phyloP scores from a whole-genome alignment of 2,113 vertebrate genomes.

The Campylorhamphus procurvoides region DNA sequence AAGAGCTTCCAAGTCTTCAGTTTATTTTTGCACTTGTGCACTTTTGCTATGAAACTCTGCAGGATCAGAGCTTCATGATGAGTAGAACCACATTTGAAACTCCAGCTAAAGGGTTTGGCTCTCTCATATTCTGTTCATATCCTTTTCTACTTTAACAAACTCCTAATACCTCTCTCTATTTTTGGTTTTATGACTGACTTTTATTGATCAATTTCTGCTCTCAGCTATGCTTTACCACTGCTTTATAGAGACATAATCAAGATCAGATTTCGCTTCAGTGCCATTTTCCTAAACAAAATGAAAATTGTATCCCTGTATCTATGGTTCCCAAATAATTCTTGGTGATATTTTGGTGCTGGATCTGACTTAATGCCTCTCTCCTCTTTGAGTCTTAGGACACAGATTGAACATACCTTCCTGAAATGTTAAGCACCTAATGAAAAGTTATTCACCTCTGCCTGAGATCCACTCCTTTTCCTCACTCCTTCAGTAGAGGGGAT shows the following conservation, averaged over 20 bases:
- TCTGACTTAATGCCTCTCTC: not conserved
- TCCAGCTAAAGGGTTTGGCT: not conserved
- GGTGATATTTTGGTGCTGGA: not conserved
- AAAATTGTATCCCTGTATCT: not conserved
- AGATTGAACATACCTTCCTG: not conserved
- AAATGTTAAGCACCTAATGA: not conserved
- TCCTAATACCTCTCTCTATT: not conserved
- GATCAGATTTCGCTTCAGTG: conserved; percentile 6
- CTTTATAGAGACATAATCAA: not conserved
- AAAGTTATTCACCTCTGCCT: not conserved
- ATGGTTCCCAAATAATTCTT: not conserved
- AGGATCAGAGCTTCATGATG: not conserved
- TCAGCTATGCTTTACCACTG: not conserved
- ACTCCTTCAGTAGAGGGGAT: not conserved
- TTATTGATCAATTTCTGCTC: conserved; percentile 9
- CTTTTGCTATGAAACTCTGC: not conserved
- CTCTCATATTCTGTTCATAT: not conserved
- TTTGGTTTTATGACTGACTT: not conserved
- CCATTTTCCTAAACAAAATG: not conserved
- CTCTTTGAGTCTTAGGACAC: not conserved
- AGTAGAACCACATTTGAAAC: not conserved
- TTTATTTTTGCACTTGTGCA: not conserved
- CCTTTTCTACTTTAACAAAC: not conserved
- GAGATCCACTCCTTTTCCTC: not conserved
- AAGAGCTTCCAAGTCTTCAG: not conserved